These are phyloP conservation scores for Colletes latitarsis DNA, from an alignment of 1,140 invertebrate species.

Conservation along the genomic window DNA sequence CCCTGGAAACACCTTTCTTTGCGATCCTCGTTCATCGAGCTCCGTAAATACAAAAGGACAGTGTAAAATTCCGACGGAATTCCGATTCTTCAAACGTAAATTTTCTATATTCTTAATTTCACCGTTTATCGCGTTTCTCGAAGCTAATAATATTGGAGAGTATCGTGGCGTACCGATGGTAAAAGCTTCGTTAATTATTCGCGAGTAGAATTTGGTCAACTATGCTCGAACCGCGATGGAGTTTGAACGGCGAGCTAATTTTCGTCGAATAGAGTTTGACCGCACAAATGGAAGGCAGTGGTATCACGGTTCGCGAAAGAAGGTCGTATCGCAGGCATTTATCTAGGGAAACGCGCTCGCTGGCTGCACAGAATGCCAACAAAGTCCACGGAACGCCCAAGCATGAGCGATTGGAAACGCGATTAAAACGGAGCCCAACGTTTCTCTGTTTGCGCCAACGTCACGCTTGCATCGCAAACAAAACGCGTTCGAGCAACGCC, in stretches of 20 bases:
- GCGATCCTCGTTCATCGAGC: too few relatives aligned
- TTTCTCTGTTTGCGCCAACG: conserved; percentile 37
- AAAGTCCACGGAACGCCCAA: conserved; percentile 36
- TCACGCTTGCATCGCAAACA: conserved; percentile 38
- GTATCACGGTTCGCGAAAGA: not conserved
- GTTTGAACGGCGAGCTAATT: not conserved
- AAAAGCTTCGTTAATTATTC: too few relatives aligned
- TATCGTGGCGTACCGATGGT: too few relatives aligned
- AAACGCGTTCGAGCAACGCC: not conserved
- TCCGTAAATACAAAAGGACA: too few relatives aligned
- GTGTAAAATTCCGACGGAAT: too few relatives aligned
- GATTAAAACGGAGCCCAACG: conserved; percentile 38
- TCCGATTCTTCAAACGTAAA: too few relatives aligned
- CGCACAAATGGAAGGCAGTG: not conserved
- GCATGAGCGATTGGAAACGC: conserved; percentile 35
- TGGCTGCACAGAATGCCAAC: conserved; percentile 36
- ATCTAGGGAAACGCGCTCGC: conserved; percentile 39
- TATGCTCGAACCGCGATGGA: not conserved
- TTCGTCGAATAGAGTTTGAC: not conserved
- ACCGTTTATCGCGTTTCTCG: too few relatives aligned
- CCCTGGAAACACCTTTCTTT: too few relatives aligned
- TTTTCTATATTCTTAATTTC: too few relatives aligned
- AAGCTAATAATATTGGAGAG: too few relatives aligned
- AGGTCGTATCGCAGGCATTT: conserved; percentile 42
- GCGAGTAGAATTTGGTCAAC: too few relatives aligned